Percentiles rank a stretch among this genome's conserved stretches.
Conservation (phyloP, 2,888 invertebrate genomes). For the Tillus elongatus region DNA sequence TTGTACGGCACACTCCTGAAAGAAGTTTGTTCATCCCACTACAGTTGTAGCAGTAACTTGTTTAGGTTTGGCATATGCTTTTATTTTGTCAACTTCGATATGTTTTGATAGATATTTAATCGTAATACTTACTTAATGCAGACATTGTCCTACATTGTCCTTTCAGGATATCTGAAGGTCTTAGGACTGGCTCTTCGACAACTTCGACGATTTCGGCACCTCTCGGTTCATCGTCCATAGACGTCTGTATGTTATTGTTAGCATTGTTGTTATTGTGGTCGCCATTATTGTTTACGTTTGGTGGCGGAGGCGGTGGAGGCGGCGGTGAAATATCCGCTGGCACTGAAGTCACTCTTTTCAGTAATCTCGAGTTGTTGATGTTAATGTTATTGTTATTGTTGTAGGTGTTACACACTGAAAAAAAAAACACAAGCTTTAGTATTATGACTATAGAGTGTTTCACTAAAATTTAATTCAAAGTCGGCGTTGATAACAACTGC, state of each 20-base stretch:
- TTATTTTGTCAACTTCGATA: too few relatives aligned
- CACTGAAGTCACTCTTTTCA: constrained; percentile 52
- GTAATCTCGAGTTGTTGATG: constrained; percentile 28
- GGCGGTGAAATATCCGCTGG: constrained; percentile 49
- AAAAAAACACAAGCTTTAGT: too few relatives aligned
- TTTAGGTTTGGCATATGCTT: too few relatives aligned
- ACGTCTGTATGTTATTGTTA: constrained; percentile 10
- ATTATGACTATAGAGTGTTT: too few relatives aligned
- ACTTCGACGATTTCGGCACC: constrained; percentile 46
- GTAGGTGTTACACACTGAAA: too few relatives aligned
- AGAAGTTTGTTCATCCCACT: too few relatives aligned
- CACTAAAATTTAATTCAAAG: too few relatives aligned
- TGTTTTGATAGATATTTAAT: too few relatives aligned
- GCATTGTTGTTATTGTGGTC: constrained; percentile 8
- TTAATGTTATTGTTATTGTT: too few relatives aligned
- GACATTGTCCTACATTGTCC: constrained; percentile 51
- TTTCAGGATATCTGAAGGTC: constrained; percentile 56
- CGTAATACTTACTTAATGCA: constrained; percentile 43
- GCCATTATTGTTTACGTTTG: constrained; percentile 35
- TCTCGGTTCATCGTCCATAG: constrained; percentile 29
- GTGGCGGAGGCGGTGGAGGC: constrained; percentile 64
- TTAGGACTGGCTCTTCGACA: constrained; percentile 58
- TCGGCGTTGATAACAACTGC: too few relatives aligned
- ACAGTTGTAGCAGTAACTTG: too few relatives aligned
- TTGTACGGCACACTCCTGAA: too few relatives aligned